phyloP scores from a whole-genome alignment of 1,140 invertebrate species.

The Araneus ventricosus region DNA sequence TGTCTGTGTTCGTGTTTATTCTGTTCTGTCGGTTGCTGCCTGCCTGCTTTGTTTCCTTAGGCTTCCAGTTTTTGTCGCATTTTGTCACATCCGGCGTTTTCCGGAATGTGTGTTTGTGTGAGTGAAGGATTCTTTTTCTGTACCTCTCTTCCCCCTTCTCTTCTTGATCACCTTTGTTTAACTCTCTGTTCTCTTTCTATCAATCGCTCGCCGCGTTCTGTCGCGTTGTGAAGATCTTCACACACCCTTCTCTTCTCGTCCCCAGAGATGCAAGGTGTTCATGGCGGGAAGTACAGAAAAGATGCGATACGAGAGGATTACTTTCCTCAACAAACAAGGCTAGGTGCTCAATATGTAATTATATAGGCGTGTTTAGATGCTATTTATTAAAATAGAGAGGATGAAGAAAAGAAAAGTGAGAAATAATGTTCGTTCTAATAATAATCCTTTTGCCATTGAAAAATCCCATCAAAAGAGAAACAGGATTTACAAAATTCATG shows the following conservation, averaged over 20 bases:
- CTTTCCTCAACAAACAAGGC: neutral
- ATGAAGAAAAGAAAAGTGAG: neutral
- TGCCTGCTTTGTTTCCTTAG: conserved; percentile 65
- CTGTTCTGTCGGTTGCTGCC: conserved; percentile 49
- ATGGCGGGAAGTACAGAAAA: neutral
- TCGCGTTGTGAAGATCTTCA: conserved; percentile 7
- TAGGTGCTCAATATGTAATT: neutral
- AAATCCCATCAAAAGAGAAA: too few species aligned
- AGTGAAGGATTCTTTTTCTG: conserved; percentile 60
- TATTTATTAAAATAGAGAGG: neutral
- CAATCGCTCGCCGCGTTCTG: neutral
- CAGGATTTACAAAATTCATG: too few species aligned
- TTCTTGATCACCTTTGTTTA: conserved; percentile 57
- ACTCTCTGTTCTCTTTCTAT: conserved; percentile 29
- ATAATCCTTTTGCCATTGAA: too few species aligned
- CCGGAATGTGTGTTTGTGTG: conserved; percentile 66
- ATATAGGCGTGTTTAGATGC: neutral
- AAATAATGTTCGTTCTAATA: too few species aligned
- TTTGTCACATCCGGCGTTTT: conserved; percentile 75
- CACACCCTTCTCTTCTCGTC: neutral
- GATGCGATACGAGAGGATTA: neutral
- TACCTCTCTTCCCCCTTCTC: neutral
- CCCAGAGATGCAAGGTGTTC: neutral
- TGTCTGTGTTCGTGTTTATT: neutral
- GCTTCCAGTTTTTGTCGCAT: conserved; percentile 64